These are phyloP conservation scores for Pardosa pseudoannulata DNA, from an alignment of 2,888 invertebrate genomes.

Conservation along the genomic window DNA sequence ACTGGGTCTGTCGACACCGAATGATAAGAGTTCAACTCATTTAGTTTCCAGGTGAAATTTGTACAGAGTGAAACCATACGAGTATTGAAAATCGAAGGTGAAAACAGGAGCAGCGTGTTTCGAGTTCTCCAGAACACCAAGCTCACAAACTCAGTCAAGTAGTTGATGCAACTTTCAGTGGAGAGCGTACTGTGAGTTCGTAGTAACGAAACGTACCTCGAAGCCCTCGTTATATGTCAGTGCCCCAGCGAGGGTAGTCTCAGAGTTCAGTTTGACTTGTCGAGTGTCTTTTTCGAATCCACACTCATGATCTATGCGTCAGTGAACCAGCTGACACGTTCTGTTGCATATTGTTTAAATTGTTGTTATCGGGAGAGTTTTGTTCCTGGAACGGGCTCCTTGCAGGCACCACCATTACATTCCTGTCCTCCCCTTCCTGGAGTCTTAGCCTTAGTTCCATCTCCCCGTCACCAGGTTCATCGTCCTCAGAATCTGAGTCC, in stretches of 20 bases:
- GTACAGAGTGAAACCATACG: not conserved
- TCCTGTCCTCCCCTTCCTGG: slow-evolving; percentile 66
- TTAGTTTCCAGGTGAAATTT: not conserved
- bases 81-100: not conserved
- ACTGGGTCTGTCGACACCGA: not conserved
- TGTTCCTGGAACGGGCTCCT: slow-evolving; percentile 38
- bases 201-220: not conserved
- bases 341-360: slow-evolving; percentile 25
- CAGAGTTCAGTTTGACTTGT: too few species aligned
- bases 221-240: not conserved
- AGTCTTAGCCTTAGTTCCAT: slow-evolving; percentile 55
- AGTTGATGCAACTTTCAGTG: not conserved
- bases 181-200: not conserved
- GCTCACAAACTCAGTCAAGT: not conserved
- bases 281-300: not conserved
- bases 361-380: slow-evolving; percentile 16
- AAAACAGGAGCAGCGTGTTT: not conserved
- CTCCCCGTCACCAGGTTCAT: slow-evolving; percentile 25
- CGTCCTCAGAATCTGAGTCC: slow-evolving; percentile 49
- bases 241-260: not conserved
- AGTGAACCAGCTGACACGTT: slow-evolving; percentile 26
- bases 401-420: slow-evolving; percentile 59
- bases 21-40: not conserved
- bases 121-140: not conserved
- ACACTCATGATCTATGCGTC: slow-evolving; percentile 39